Evolutionary conservation across 1,140 invertebrate genomes (phyloP).

Genomic region (Dendroctonus ponderosae): DNA sequence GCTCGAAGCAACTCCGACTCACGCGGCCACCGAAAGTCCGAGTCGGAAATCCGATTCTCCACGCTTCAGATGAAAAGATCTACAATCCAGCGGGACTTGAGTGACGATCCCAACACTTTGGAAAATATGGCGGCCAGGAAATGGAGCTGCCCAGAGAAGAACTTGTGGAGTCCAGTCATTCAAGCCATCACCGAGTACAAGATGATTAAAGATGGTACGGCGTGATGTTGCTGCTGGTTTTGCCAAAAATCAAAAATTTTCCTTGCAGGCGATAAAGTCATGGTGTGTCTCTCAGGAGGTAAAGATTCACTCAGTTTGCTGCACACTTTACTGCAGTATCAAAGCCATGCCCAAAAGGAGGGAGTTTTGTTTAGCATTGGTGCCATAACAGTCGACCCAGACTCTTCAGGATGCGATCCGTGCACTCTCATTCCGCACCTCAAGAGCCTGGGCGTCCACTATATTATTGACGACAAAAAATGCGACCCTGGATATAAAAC

Average conservation of each 20-base stretch:
- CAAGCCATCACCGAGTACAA: constrained; percentile 80
- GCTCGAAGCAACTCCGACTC: constrained; percentile 45
- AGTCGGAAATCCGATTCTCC: constrained; percentile 41
- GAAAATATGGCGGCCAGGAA: constrained; percentile 36
- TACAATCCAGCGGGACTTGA: constrained; percentile 34
- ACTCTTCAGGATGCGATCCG: constrained; percentile 64
- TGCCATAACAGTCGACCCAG: constrained; percentile 71
- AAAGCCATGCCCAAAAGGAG: constrained; percentile 72
- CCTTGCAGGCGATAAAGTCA: constrained; percentile 63
- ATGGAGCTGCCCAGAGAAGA: constrained; percentile 78
- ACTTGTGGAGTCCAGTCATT: constrained; percentile 76
- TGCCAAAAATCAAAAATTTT: not conserved
- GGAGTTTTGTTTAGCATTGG: constrained; percentile 75
- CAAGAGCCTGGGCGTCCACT: constrained; percentile 64
- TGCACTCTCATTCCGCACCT: constrained; percentile 68
- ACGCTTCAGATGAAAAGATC: constrained; percentile 42
- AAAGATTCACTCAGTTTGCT: constrained; percentile 79
- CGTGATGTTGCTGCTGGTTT: not conserved
- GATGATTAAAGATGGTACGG: constrained; percentile 74
- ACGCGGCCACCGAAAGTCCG: constrained; percentile 33
- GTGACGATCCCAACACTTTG: constrained; percentile 31
- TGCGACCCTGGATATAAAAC: constrained; percentile 35
- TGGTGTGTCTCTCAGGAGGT: constrained; percentile 82
- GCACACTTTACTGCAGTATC: constrained; percentile 82
- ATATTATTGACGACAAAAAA: constrained; percentile 66